Conservation (phyloP, 2,888 invertebrate genomes). For the Chloroclysta siterata region DNA sequence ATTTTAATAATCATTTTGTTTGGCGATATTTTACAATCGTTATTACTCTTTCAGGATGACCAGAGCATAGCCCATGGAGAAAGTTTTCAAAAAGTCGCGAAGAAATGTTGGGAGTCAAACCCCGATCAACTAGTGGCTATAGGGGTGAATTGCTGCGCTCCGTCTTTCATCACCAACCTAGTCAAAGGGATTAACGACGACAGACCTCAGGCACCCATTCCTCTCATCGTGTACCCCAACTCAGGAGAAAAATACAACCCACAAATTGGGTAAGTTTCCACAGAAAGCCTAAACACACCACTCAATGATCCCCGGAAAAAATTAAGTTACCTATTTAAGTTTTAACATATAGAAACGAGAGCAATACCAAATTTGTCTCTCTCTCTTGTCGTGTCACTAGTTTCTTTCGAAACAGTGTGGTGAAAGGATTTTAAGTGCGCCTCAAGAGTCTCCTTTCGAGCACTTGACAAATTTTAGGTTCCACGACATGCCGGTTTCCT, state of each 20-base stretch:
- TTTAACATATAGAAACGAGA: no score
- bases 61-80: conserved; percentile 92
- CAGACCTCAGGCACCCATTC: conserved; percentile 83
- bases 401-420: no score
- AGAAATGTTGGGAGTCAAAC: conserved; percentile 89
- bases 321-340: no score
- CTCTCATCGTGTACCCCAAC: conserved; percentile 96
- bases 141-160: conserved; percentile 94
- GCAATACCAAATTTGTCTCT: no score
- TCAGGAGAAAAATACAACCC: conserved; percentile 93
- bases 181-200: conserved; percentile 79
- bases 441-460: no score
- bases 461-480: no score
- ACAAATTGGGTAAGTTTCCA: conserved; percentile 85
- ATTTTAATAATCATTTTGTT: background rate
- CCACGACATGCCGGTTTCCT: no score
- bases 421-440: no score
- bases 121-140: conserved; percentile 90
- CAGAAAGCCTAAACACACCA: background rate
- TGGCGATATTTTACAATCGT: background rate
- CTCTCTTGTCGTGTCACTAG: no score
- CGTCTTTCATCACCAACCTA: conserved; percentile 72
- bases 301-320: no score
- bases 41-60: conserved; percentile 63
- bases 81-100: conserved; percentile 89